phyloP scores from a whole-genome alignment of 2,888 invertebrate species.

The Kryphioiulus occultus region DNA sequence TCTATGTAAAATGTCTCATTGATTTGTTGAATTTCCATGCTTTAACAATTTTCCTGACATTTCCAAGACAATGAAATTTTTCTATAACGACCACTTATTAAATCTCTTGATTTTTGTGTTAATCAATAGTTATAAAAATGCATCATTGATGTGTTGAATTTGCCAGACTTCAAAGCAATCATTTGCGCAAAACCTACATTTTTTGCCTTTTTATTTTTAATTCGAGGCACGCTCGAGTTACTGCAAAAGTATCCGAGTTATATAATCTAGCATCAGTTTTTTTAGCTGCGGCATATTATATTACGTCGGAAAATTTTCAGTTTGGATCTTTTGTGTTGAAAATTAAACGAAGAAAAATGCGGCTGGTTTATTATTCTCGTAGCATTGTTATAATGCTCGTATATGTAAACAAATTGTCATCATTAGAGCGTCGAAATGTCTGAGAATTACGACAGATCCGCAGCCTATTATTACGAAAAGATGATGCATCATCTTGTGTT shows the following conservation, averaged over 20 bases:
- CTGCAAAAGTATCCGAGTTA: neutral
- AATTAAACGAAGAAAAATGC: neutral
- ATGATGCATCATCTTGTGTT: no score
- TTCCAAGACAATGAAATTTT: no score
- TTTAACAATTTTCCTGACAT: no score
- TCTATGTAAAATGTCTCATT: no score
- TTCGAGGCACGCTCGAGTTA: neutral
- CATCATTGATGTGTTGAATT: neutral
- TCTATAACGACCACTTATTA: no score
- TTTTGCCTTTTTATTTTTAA: neutral
- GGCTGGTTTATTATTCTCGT: neutral
- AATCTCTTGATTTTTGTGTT: no score
- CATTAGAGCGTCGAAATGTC: no score
- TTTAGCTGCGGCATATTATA: neutral
- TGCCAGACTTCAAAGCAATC: neutral
- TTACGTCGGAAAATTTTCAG: neutral
- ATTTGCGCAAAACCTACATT: neutral
- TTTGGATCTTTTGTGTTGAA: neutral
- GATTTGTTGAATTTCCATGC: no score
- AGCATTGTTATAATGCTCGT: neutral
- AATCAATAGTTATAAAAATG: no score
- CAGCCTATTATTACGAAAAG: no score
- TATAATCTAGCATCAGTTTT: slow-evolving; percentile 7
- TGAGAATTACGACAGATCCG: no score
- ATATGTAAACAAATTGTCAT: no score